Conservation (phyloP, 1,140 invertebrate species). For the Apis florea region DNA sequence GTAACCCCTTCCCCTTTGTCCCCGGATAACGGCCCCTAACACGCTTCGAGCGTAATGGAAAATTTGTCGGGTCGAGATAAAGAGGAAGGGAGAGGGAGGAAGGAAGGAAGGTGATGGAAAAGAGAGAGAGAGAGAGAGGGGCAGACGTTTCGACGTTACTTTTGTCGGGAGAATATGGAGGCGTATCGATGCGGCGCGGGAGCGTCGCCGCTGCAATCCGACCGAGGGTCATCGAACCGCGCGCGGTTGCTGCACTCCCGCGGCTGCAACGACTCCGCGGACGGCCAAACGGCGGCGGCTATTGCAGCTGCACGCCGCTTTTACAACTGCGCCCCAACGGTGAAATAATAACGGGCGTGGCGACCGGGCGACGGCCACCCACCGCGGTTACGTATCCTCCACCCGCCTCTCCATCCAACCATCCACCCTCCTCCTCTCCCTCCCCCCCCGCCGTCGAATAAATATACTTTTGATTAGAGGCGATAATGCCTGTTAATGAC, state of each 20-base stretch:
- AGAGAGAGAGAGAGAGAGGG: too few species aligned
- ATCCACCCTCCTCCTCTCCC: fast-evolving
- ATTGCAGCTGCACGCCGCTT: constrained; percentile 48
- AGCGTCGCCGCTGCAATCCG: constrained; percentile 46
- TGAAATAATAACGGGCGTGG: constrained; percentile 53
- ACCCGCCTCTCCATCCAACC: too few species aligned
- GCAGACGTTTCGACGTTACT: constrained; percentile 46
- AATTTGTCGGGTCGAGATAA: constrained; percentile 22
- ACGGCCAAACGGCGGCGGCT: constrained; percentile 32
- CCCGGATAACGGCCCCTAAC: not conserved
- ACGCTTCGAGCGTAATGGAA: constrained; percentile 16
- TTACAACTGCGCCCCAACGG: constrained; percentile 38
- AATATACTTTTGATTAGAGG: constrained; percentile 56
- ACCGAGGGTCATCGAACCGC: constrained; percentile 51
- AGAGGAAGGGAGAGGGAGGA: not conserved
- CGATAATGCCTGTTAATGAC: constrained; percentile 28
- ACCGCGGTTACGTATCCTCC: not conserved
- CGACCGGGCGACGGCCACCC: constrained; percentile 16
- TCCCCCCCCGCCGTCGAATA: not conserved
- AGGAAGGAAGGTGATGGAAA: not conserved
- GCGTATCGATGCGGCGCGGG: constrained; percentile 49
- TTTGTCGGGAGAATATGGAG: constrained; percentile 47
- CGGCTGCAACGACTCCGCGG: constrained; percentile 44
- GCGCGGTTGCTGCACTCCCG: constrained; percentile 31
- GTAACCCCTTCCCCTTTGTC: not conserved